phyloP scores from a whole-genome alignment of 2,888 invertebrate genomes.

The Rosalia funebris region DNA sequence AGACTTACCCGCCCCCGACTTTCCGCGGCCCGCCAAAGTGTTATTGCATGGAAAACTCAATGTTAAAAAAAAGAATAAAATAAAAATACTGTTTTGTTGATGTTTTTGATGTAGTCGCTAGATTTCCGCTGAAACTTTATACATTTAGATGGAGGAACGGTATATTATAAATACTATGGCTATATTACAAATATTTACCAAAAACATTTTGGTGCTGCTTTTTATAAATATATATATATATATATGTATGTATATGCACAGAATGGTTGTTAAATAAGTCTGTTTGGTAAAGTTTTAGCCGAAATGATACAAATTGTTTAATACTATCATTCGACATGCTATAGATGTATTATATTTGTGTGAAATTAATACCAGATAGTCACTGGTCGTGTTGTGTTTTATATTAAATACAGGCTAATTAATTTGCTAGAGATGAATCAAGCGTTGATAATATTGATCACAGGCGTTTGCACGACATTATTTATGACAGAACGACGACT shows the following conservation, averaged over 20 bases:
- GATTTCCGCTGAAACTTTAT: constrained; percentile 57
- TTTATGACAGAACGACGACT: constrained; percentile 11
- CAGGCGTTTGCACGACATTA: neutral
- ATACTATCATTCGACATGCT: constrained; percentile 60
- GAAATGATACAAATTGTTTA: constrained; percentile 55
- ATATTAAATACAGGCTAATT: no score
- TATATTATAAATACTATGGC: constrained; percentile 4
- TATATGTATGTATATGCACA: constrained; percentile 33
- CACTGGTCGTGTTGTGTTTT: constrained; percentile 46
- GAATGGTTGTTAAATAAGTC: constrained; percentile 34
- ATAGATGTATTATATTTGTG: constrained; percentile 61
- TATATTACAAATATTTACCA: constrained; percentile 16
- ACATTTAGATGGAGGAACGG: constrained; percentile 19
- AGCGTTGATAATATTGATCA: constrained; percentile 15
- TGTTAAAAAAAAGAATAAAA: constrained; percentile 51
- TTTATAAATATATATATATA: constrained; percentile 31
- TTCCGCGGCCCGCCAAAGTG: constrained; percentile 49
- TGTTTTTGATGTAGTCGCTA: constrained; percentile 56
- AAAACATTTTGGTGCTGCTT: constrained; percentile 36
- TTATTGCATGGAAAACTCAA: constrained; percentile 52
- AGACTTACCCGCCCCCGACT: constrained; percentile 35
- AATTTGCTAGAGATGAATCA: constrained; percentile 29
- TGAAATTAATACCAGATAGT: constrained; percentile 57
- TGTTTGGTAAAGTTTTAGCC: constrained; percentile 52
- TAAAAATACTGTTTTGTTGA: constrained; percentile 52